A percentile compares a stretch with the other conserved stretches of the same genome.
These are phyloP conservation scores for Pardalotus punctatus DNA, from an alignment of 2,113 vertebrate species.

Conservation along the genomic window DNA sequence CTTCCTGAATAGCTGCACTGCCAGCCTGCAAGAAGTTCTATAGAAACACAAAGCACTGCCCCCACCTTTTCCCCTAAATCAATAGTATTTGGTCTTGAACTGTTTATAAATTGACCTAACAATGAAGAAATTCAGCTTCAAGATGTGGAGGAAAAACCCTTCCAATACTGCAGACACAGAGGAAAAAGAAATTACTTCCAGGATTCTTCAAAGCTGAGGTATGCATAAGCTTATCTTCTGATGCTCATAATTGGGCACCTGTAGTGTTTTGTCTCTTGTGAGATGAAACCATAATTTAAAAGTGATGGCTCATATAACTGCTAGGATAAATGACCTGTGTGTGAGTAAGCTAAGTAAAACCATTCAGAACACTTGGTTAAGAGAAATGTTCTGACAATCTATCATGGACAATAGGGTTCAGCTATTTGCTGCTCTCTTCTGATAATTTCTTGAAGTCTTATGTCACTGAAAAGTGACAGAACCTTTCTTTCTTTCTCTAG, in stretches of 20 bases:
- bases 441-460: neutral
- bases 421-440: neutral
- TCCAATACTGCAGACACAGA: neutral
- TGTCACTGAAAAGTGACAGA: neutral
- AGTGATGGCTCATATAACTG: neutral
- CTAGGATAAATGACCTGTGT: neutral
- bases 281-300: neutral
- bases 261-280: neutral
- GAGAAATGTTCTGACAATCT: neutral
- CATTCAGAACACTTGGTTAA: neutral
- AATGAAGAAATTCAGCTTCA: neutral
- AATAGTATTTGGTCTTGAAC: neutral
- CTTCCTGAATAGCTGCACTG: neutral
- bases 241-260: neutral
- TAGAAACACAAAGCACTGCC: neutral
- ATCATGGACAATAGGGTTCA: neutral
- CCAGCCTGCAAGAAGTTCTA: neutral
- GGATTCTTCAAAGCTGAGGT: neutral
- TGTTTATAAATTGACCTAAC: neutral
- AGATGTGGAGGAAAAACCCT: neutral
- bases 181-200: neutral
- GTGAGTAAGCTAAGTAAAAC: neutral
- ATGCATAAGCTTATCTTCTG: neutral
- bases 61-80: neutral
- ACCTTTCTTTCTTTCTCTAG: neutral